Evolutionary conservation across 2,888 invertebrate genomes (phyloP).

Genomic region (Pollenia labialis): DNA sequence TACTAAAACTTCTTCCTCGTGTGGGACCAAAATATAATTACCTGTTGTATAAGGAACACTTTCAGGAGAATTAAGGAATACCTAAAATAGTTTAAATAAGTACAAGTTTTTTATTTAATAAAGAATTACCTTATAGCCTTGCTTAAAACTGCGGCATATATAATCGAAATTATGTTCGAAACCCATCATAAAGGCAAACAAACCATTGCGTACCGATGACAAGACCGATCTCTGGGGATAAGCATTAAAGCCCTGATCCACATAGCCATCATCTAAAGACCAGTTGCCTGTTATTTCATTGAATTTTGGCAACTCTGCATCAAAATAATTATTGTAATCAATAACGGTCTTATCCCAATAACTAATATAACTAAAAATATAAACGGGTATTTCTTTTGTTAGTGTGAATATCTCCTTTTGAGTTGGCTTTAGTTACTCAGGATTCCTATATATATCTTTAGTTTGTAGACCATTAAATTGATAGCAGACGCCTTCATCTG

Average conservation of each 20-base stretch:
- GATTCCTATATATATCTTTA: slow-evolving; percentile 81
- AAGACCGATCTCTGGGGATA: slow-evolving; percentile 88
- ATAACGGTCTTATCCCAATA: slow-evolving; percentile 78
- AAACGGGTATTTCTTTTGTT: background rate
- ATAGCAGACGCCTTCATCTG: slow-evolving; percentile 83
- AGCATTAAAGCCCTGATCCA: slow-evolving; percentile 85
- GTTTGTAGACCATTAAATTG: slow-evolving; percentile 82
- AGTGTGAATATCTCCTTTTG: too few relatives aligned
- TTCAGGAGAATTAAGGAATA: slow-evolving; percentile 82
- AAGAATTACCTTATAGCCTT: slow-evolving; percentile 87
- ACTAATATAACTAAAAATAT: slow-evolving; percentile 75
- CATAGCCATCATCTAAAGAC: slow-evolving; percentile 88
- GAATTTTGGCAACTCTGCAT: slow-evolving; percentile 72
- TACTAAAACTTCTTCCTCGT: slow-evolving; percentile 86
- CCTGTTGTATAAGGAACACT: slow-evolving; percentile 82
- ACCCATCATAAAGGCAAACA: slow-evolving; percentile 87
- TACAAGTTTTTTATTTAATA: background rate
- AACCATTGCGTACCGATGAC: slow-evolving; percentile 87
- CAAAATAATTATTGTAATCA: slow-evolving; percentile 79
- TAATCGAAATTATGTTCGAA: slow-evolving; percentile 88
- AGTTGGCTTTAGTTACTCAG: slow-evolving; percentile 55
- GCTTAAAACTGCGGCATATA: slow-evolving; percentile 89
- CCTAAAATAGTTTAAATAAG: slow-evolving; percentile 75
- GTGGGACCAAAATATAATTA: slow-evolving; percentile 82
- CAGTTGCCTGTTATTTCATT: slow-evolving; percentile 84